These are phyloP conservation scores for Potamilus streckersoni DNA, from an alignment of 1,140 invertebrate genomes.

Conservation along the genomic window DNA sequence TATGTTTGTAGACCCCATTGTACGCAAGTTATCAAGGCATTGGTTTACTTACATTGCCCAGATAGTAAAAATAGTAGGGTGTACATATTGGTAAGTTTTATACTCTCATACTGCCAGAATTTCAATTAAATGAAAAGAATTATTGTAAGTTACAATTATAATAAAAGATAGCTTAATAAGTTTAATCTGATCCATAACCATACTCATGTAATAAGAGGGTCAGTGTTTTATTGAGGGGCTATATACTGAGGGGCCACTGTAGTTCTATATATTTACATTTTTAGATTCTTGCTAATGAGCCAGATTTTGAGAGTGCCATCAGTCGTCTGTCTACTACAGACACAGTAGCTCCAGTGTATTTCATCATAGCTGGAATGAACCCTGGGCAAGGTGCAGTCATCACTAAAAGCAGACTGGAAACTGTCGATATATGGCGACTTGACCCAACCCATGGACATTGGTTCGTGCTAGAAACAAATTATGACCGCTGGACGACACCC, in stretches of 20 bases:
- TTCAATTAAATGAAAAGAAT: background rate
- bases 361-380: conserved; percentile 53
- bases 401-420: conserved; percentile 47
- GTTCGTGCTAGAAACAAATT: conserved; percentile 62
- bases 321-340: conserved; percentile 11
- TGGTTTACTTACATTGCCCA: too few relatives aligned
- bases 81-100: too few relatives aligned
- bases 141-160: background rate
- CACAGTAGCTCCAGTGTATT: conserved; percentile 53
- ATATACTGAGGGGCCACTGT: too few relatives aligned
- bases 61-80: too few relatives aligned
- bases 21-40: too few relatives aligned
- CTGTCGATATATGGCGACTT: conserved; percentile 50
- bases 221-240: too few relatives aligned
- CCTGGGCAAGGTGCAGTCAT: conserved; percentile 56
- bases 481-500: conserved; percentile 30
- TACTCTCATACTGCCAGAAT: too few relatives aligned
- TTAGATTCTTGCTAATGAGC: conserved; percentile 64
- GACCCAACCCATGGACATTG: conserved; percentile 43
- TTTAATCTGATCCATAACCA: background rate
- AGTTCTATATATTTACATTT: conserved; percentile 5
- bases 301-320: conserved; percentile 66
- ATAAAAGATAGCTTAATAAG: background rate
- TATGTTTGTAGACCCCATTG: too few relatives aligned
- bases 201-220: background rate